These are phyloP conservation scores for Sipha maydis DNA, from an alignment of 2,888 invertebrate genomes.

Conservation along the genomic window DNA sequence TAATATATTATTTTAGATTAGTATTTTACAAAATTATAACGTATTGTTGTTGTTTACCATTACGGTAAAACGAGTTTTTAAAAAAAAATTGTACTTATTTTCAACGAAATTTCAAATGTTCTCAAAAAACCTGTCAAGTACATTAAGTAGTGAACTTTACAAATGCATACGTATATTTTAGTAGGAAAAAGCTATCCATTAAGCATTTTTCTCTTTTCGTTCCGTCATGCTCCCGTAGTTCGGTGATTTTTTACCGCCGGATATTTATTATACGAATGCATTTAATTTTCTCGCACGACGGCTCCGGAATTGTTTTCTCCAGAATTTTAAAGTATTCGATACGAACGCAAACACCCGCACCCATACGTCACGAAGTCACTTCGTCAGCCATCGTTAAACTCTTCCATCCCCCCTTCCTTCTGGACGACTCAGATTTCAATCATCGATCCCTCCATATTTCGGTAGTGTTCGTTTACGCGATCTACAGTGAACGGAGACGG, in stretches of 20 bases:
- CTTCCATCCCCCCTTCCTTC: too few species aligned
- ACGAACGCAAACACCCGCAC: conserved; percentile 7
- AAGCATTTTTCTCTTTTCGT: conserved; percentile 1
- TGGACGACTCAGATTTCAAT: background rate
- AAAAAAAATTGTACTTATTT: too few species aligned
- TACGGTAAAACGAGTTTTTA: too few species aligned
- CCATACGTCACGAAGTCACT: background rate
- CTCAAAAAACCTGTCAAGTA: too few species aligned
- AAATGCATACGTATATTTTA: background rate
- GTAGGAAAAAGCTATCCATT: background rate
- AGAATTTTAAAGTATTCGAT: conserved; percentile 33
- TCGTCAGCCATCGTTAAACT: background rate
- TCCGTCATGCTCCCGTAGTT: background rate
- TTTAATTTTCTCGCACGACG: conserved; percentile 41
- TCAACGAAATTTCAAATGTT: too few species aligned
- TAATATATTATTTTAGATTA: too few species aligned
- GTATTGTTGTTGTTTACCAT: too few species aligned
- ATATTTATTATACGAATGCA: conserved; percentile 11
- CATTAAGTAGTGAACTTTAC: too few species aligned
- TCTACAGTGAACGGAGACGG: background rate
- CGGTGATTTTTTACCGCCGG: background rate
- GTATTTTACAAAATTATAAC: too few species aligned
- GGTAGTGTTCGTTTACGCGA: background rate
- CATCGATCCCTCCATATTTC: background rate
- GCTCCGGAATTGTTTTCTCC: conserved; percentile 17